phyloP scores from a whole-genome alignment of 2,113 vertebrate genomes.

The Sphyrna mokarran region DNA sequence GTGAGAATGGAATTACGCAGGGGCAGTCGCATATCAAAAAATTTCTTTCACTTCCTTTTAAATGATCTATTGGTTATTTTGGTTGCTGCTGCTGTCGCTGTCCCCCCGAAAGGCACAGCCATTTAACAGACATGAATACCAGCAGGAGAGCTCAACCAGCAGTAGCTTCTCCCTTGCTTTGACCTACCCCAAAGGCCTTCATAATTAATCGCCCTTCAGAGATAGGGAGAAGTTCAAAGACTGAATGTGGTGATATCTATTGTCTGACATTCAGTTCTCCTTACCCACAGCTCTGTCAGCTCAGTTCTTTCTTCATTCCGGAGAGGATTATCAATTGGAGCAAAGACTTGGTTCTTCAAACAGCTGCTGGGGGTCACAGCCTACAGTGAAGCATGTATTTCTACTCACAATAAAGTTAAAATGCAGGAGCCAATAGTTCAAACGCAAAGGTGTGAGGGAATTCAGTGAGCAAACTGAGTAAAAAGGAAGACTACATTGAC shows the following conservation, averaged over 20 bases:
- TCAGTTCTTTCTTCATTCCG: slow-evolving; percentile 53
- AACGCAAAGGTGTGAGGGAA: slow-evolving; percentile 49
- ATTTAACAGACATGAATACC: slow-evolving; percentile 57
- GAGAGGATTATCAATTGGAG: slow-evolving; percentile 72
- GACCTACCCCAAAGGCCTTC: slow-evolving; percentile 74
- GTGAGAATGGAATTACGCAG: slow-evolving; percentile 71
- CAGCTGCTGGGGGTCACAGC: slow-evolving; percentile 56
- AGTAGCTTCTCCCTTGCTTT: slow-evolving; percentile 61
- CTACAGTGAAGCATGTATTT: slow-evolving; percentile 45
- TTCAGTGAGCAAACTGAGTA: slow-evolving; percentile 51
- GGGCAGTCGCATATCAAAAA: slow-evolving; percentile 61
- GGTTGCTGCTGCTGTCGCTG: slow-evolving; percentile 50
- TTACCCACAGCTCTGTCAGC: slow-evolving; percentile 55
- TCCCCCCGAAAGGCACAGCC: slow-evolving; percentile 57
- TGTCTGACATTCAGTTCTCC: slow-evolving; percentile 72
- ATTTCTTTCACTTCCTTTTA: slow-evolving; percentile 57
- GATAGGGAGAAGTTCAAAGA: slow-evolving; percentile 71
- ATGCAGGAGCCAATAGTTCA: slow-evolving; percentile 46
- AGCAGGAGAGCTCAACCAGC: slow-evolving; percentile 54
- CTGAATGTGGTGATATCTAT: slow-evolving; percentile 64
- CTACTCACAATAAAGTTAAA: slow-evolving; percentile 47
- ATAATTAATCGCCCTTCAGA: slow-evolving; percentile 79
- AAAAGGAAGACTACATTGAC: slow-evolving; percentile 53
- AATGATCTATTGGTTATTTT: slow-evolving; percentile 60
- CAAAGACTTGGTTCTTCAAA: slow-evolving; percentile 55